Conservation (phyloP, 2,888 invertebrate species). For the Limenitis camilla region DNA sequence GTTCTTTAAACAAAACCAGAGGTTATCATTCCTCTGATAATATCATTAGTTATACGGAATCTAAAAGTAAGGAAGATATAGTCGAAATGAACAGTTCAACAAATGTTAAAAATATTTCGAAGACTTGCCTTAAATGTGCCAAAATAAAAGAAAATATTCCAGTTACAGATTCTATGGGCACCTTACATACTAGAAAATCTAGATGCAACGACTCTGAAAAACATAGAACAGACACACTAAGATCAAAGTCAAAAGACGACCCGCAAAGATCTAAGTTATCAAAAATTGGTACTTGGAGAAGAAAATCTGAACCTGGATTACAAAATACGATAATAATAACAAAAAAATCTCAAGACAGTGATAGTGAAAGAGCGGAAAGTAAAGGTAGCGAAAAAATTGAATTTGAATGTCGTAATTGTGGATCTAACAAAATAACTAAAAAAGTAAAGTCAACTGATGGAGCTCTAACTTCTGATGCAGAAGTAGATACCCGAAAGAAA, state of each 20-base stretch:
- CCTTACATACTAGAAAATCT: constrained; percentile 48
- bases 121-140: constrained; percentile 66
- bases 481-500: constrained; percentile 48
- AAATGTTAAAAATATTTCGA: constrained; percentile 53
- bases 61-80: constrained; percentile 55
- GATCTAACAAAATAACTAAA: constrained; percentile 58
- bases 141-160: constrained; percentile 70
- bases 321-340: constrained; percentile 54
- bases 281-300: constrained; percentile 78
- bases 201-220: constrained; percentile 55
- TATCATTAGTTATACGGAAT: constrained; percentile 55
- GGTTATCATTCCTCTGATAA: constrained; percentile 67
- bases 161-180: constrained; percentile 46
- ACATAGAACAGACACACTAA: constrained; percentile 56
- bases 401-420: constrained; percentile 66
- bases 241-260: constrained; percentile 70
- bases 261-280: constrained; percentile 63
- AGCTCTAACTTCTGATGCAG: constrained; percentile 53
- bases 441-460: constrained; percentile 44
- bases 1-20: constrained; percentile 55
- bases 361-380: constrained; percentile 46
- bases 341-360: constrained; percentile 56
- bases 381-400: constrained; percentile 63
- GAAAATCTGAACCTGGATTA: constrained; percentile 83
- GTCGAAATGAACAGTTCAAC: constrained; percentile 49